Base-by-base conservation (phyloP, 2,888 invertebrate species). In the Drosophila austrosaltans region DNA sequence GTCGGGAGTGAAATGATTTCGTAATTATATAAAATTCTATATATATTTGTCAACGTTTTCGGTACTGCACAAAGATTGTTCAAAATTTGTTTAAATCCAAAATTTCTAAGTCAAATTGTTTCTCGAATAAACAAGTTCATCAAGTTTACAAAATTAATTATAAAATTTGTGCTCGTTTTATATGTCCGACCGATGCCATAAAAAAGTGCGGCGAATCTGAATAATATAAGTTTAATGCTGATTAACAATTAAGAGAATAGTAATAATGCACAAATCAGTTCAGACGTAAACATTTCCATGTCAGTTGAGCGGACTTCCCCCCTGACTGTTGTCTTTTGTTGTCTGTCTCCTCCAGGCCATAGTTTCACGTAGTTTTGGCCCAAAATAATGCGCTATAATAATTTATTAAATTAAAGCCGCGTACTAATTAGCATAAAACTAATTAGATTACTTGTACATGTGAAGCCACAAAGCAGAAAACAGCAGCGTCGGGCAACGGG, bases 361-460 rank as follows among this genome's bases (percentile, higher is more conserved):
- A 7, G 48, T 66, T 70, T n/a, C 66, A 60, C 69, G 71, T 84
- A 85, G 66, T 79, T 82, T 70, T 73, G 61, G 58, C 69, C 69
- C 72, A 60, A 74, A 84, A 84, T 84, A 82, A 77, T 79, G 75
- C 72, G 87, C 77, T 65, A 78, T 86, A 85, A 79, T 87, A 86
- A 81, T 77, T 80, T 83, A 89, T 88, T 89, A 82, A 88, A 88
- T 86, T 80, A 81, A 79, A 80, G 74, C 82, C 79, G 72, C 76
- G 68, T 76, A 72, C 88, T 83, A 86, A 89, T 89, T 89, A 87
- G 80, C 86, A 88, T 89, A 82, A 86, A 87, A 88, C 86, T 89
- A 88, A 87, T 87, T 87, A 88, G 87, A 83, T 88, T 83, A 86
- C 84, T 86, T 86, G 77, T 78, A 82, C 77, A 85, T 78, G 77